Evolutionary conservation across 2,113 vertebrate species (phyloP).

Genomic region (Cheirogaleus medius): DNA sequence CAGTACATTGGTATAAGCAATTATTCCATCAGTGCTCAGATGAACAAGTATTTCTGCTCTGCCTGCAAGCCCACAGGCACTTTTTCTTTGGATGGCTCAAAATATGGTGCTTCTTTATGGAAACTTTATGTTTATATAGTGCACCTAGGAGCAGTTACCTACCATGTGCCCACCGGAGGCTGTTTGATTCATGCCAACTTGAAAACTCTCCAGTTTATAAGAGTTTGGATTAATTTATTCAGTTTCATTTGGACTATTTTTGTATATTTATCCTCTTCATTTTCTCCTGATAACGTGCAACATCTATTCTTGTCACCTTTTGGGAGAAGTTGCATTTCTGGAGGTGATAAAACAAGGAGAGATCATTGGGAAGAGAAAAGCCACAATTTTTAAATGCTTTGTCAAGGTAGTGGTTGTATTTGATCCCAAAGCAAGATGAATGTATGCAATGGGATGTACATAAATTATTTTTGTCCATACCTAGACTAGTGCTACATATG

Average conservation of each 20-base stretch:
- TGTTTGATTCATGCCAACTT: slow-evolving; percentile 60
- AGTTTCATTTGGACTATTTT: slow-evolving; percentile 69
- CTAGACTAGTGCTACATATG: slow-evolving; percentile 84
- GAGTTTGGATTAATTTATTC: slow-evolving; percentile 80
- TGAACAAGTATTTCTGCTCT: slow-evolving; percentile 72
- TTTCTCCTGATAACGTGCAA: slow-evolving; percentile 45
- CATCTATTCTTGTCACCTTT: slow-evolving; percentile 61
- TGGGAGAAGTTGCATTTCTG: slow-evolving; percentile 69
- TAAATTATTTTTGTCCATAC: slow-evolving; percentile 86
- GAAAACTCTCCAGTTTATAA: slow-evolving; percentile 54
- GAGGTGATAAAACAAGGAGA: slow-evolving; percentile 75
- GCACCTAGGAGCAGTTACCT: slow-evolving; percentile 54
- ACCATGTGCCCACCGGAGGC: slow-evolving; percentile 25
- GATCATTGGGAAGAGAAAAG: slow-evolving; percentile 31
- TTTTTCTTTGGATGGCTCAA: slow-evolving; percentile 64
- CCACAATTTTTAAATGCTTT: slow-evolving; percentile 71
- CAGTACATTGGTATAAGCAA: slow-evolving; percentile 70
- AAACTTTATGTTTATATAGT: slow-evolving; percentile 27
- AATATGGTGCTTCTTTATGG: slow-evolving; percentile 75
- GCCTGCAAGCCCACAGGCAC: slow-evolving; percentile 72
- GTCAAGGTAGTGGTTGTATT: slow-evolving; percentile 75
- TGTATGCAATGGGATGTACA: slow-evolving; percentile 82
- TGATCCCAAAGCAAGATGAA: slow-evolving; percentile 86
- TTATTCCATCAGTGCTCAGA: slow-evolving; percentile 76
- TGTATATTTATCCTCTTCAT: slow-evolving; percentile 63